A percentile compares a stretch with the other conserved stretches of the same genome.
Evolutionary conservation across 1,140 invertebrate genomes (phyloP).

Genomic region (Atta colombica): DNA sequence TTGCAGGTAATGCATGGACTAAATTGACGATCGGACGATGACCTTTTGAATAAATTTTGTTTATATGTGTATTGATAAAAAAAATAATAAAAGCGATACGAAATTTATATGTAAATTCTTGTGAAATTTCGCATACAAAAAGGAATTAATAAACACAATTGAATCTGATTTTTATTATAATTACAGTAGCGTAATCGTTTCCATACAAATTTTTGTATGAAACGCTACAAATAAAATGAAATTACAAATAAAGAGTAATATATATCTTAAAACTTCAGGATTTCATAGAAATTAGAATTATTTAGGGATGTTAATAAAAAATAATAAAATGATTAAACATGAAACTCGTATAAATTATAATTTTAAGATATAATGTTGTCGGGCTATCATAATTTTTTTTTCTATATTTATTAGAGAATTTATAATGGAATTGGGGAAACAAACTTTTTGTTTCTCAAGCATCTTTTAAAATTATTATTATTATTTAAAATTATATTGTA

Average conservation of each 20-base stretch:
- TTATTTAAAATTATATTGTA: background rate
- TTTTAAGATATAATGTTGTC: background rate
- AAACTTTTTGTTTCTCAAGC: background rate
- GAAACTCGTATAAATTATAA: background rate
- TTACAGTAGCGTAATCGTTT: background rate
- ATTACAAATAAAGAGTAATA: background rate
- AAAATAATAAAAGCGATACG: no score
- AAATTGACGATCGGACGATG: conserved; percentile 60
- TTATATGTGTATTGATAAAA: background rate
- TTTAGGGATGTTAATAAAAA: background rate
- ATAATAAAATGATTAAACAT: background rate
- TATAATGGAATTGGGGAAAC: background rate
- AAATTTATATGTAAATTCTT: background rate
- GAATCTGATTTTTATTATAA: background rate
- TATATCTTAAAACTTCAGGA: background rate
- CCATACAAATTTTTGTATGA: background rate
- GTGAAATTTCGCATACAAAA: background rate
- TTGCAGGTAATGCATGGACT: conserved; percentile 63
- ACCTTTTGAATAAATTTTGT: conserved; percentile 52
- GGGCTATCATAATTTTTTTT: background rate
- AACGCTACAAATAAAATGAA: background rate
- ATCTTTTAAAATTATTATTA: background rate
- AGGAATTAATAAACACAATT: background rate
- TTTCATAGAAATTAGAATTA: background rate
- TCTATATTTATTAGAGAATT: background rate